Evolutionary conservation across 2,113 vertebrate species (phyloP).

Genomic region (Paratilapia polleni): DNA sequence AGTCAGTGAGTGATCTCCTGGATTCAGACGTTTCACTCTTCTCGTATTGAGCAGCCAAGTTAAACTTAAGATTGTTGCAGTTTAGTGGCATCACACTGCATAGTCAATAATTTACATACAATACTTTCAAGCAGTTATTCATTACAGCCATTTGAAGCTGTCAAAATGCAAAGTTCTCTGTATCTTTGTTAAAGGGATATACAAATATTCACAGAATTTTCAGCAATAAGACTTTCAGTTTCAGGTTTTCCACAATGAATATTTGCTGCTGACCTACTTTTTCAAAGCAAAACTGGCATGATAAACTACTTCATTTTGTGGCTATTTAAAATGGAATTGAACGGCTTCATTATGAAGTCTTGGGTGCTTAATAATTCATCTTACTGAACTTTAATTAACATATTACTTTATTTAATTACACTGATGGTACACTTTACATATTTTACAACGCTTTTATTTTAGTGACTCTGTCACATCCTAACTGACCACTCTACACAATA

Average conservation of each 20-base stretch:
- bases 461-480: not conserved
- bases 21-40: not conserved
- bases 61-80: not conserved
- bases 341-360: slow-evolving; percentile 32
- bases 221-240: not conserved
- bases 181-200: not conserved
- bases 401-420: slow-evolving; percentile 6
- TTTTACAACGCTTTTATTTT: not conserved
- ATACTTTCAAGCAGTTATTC: not conserved
- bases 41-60: not conserved
- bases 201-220: not conserved
- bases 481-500: not conserved
- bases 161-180: not conserved
- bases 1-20: not conserved
- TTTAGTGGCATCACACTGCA: not conserved
- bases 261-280: slow-evolving; percentile 47
- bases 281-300: slow-evolving; percentile 14
- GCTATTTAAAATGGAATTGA: slow-evolving; percentile 48
- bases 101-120: not conserved
- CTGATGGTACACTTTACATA: not conserved
- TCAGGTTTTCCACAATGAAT: slow-evolving; percentile 31
- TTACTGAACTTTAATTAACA: slow-evolving; percentile 20
- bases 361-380: slow-evolving; percentile 28
- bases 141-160: not conserved
- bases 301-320: slow-evolving; percentile 48